A percentile compares a stretch with the other conserved stretches of the same genome.
phyloP scores from a whole-genome alignment of 2,888 invertebrate genomes.

The Dasypogon diadema region DNA sequence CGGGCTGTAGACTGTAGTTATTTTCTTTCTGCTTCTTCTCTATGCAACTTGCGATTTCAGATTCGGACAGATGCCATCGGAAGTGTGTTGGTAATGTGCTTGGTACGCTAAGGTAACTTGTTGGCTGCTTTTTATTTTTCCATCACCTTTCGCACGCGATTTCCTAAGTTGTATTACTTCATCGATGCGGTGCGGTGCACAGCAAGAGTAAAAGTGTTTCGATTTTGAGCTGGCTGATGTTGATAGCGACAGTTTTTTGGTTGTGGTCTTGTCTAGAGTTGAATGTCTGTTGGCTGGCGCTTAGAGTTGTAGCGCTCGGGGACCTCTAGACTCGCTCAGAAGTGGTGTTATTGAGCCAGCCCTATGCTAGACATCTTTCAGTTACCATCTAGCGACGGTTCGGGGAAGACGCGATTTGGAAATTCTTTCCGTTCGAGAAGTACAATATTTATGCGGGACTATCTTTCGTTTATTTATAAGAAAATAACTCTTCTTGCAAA shows the following conservation, averaged over 20 bases:
- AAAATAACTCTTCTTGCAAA: conserved; percentile 58
- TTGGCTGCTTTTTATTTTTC: not conserved
- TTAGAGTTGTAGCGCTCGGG: conserved; percentile 11
- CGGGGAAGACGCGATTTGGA: conserved; percentile 50
- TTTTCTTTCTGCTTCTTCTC: conserved; percentile 13
- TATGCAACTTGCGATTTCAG: not conserved
- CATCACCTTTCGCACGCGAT: not conserved
- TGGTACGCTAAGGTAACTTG: not conserved
- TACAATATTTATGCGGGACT: conserved; percentile 22
- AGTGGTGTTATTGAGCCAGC: conserved; percentile 51
- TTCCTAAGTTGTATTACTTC: conserved; percentile 41
- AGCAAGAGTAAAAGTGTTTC: conserved; percentile 48
- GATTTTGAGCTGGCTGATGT: conserved; percentile 20
- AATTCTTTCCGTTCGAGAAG: not conserved
- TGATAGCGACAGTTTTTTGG: conserved; percentile 47
- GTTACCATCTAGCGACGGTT: conserved; percentile 53
- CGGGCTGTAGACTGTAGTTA: conserved; percentile 13
- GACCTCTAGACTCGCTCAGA: not conserved
- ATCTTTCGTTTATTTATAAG: conserved; percentile 51
- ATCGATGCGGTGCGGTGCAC: conserved; percentile 30
- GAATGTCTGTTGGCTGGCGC: conserved; percentile 48
- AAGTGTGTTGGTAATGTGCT: conserved; percentile 10
- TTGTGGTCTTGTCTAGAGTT: conserved; percentile 43
- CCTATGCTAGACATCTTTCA: conserved; percentile 50
- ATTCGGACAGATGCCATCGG: not conserved